Evolutionary conservation across 1,140 invertebrate genomes (phyloP).

Genomic region (Harpegnathos saltator): DNA sequence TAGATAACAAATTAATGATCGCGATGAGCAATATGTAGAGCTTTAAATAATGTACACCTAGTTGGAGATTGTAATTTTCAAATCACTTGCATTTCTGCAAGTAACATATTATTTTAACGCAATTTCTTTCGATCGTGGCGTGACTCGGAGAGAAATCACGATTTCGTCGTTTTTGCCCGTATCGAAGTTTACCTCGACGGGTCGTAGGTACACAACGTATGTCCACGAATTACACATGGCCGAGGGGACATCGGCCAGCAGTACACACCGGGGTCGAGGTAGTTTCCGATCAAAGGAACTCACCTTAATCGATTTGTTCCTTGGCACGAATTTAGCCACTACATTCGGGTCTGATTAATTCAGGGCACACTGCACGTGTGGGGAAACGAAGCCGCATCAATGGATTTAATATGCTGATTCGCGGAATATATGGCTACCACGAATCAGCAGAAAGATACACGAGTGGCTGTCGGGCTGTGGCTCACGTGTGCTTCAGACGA

Average conservation of each 20-base stretch:
- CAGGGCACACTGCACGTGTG: background rate
- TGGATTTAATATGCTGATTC: slow-evolving; percentile 15
- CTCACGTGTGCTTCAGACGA: too few relatives aligned
- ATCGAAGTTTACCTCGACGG: background rate
- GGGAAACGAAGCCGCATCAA: background rate
- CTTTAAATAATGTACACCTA: too few relatives aligned
- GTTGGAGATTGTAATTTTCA: background rate
- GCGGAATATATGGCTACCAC: background rate
- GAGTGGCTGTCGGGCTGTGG: too few relatives aligned
- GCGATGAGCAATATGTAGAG: too few relatives aligned
- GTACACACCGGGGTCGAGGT: background rate
- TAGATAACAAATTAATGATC: too few relatives aligned
- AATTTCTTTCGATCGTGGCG: background rate
- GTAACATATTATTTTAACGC: too few relatives aligned
- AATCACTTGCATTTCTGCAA: too few relatives aligned
- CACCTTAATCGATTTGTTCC: slow-evolving; percentile 39
- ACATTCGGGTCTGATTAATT: slow-evolving; percentile 26
- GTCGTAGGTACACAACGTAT: background rate
- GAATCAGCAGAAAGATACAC: background rate
- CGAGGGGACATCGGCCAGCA: background rate
- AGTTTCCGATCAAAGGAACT: slow-evolving; percentile 46
- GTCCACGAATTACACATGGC: slow-evolving; percentile 30
- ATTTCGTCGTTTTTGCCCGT: background rate
- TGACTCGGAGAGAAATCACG: background rate
- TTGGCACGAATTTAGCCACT: slow-evolving; percentile 12